Evolutionary conservation across 1,140 invertebrate species (phyloP).

Genomic region (Helicorthomorpha holstii): DNA sequence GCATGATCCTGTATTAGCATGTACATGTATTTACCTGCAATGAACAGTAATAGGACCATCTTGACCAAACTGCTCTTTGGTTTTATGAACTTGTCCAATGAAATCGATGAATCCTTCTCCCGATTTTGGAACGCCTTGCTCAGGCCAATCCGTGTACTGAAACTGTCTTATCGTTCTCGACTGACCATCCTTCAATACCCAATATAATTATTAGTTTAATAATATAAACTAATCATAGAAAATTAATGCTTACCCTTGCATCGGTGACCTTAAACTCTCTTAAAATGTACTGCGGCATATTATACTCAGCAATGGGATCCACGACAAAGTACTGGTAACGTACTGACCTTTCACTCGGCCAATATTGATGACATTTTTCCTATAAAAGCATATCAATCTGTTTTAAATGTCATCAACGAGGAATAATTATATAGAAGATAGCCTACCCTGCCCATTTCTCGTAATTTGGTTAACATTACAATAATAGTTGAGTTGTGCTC

Average conservation of each 20-base stretch:
- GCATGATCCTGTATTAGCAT: too few relatives aligned
- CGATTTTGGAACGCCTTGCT: constrained; percentile 91
- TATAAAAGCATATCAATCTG: constrained; percentile 59
- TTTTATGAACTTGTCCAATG: constrained; percentile 98
- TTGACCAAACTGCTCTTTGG: constrained; percentile 98
- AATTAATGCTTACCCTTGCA: constrained; percentile 25
- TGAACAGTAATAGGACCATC: constrained; percentile 98
- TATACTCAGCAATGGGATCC: constrained; percentile 97
- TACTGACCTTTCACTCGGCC: constrained; percentile 91
- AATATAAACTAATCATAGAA: constrained; percentile 7
- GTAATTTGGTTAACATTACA: constrained; percentile 94
- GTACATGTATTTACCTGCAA: constrained; percentile 97
- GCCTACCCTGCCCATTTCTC: constrained; percentile 87
- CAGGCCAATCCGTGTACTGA: constrained; percentile 98
- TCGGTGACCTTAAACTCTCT: constrained; percentile 89
- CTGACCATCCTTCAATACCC: constrained; percentile 56
- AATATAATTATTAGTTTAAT: constrained; percentile 1
- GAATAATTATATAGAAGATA: constrained; percentile 24
- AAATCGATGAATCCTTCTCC: constrained; percentile 97
- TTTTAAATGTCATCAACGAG: not conserved
- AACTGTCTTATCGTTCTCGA: constrained; percentile 94
- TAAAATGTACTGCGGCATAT: constrained; percentile 97
- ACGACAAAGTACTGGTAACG: constrained; percentile 95
- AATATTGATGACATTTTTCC: constrained; percentile 98
- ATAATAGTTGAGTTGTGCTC: constrained; percentile 99